A percentile compares a stretch with the other conserved stretches of the same genome.
Evolutionary conservation across 2,888 invertebrate genomes (phyloP).

Genomic region (Agrochola circellaris): DNA sequence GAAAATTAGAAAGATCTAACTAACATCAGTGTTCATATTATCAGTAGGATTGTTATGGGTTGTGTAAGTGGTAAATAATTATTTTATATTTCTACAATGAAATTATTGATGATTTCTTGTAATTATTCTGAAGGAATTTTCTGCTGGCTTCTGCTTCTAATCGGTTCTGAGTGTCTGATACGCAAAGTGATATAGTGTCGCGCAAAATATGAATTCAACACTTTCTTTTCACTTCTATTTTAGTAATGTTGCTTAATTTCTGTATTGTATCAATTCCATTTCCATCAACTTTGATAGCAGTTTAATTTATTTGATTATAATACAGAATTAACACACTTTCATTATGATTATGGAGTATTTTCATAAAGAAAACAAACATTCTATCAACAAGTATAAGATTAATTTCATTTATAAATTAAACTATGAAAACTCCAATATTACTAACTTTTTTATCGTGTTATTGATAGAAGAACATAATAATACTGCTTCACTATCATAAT

Average conservation of each 20-base stretch:
- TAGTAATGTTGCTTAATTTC: not conserved
- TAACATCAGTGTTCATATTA: constrained; percentile 19
- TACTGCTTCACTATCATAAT: not conserved
- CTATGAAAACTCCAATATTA: not conserved
- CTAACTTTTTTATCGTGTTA: not conserved
- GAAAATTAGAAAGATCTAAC: not conserved
- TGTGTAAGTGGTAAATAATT: constrained; percentile 5
- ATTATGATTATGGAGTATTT: not conserved
- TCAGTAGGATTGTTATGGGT: not conserved
- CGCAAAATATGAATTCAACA: not conserved
- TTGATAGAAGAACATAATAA: not conserved
- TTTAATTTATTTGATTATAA: not conserved
- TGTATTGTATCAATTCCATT: not conserved
- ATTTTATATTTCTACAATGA: not conserved
- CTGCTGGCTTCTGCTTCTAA: not conserved
- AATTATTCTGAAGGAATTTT: not conserved
- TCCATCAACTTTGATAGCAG: too few relatives aligned
- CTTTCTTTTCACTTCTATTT: not conserved
- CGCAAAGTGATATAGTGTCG: not conserved
- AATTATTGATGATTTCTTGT: not conserved
- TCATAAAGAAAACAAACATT: not conserved
- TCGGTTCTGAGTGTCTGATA: not conserved
- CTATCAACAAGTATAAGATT: not conserved
- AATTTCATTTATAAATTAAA: not conserved
- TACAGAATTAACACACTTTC: not conserved